phyloP scores from a whole-genome alignment of 2,888 invertebrate genomes.

The Trisateles emortualis region DNA sequence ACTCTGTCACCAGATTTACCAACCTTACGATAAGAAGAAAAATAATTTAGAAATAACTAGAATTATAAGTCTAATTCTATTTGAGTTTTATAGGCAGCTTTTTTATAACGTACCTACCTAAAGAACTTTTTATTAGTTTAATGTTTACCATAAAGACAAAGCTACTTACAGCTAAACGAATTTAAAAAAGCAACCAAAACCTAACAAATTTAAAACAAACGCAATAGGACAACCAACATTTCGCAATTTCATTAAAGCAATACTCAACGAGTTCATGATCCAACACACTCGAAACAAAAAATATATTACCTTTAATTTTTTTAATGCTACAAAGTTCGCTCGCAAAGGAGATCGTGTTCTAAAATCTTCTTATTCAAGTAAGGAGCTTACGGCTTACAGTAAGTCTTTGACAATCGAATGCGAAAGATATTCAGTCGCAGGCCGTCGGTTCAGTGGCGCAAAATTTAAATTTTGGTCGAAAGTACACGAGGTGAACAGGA shows the following conservation, averaged over 20 bases:
- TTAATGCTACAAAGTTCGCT: slow-evolving; percentile 72
- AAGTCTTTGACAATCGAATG: slow-evolving; percentile 83
- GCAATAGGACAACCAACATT: slow-evolving; percentile 4
- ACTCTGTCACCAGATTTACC: too few relatives aligned
- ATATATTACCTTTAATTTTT: slow-evolving; percentile 65
- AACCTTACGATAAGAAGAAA: too few relatives aligned
- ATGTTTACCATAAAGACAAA: too few relatives aligned
- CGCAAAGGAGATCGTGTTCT: slow-evolving; percentile 63
- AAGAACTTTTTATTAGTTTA: too few relatives aligned
- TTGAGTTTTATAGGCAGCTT: too few relatives aligned
- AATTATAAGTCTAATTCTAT: too few relatives aligned
- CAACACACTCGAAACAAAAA: slow-evolving; percentile 41
- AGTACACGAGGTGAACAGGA: slow-evolving; percentile 38
- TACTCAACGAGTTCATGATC: slow-evolving; percentile 27
- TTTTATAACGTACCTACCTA: too few relatives aligned
- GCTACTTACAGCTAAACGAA: not conserved
- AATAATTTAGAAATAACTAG: too few relatives aligned
- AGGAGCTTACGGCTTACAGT: slow-evolving; percentile 74
- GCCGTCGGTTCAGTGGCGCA: slow-evolving; percentile 33
- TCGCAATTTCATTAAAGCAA: slow-evolving; percentile 30
- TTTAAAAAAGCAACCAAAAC: not conserved
- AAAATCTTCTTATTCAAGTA: slow-evolving; percentile 81
- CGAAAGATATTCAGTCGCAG: slow-evolving; percentile 64
- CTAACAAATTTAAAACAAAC: not conserved
- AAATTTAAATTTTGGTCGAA: slow-evolving; percentile 53